Evolutionary conservation across 2,888 invertebrate genomes (phyloP), one percentile per base, ranked within the genome.

Genomic region (Pocota personata): DNA sequence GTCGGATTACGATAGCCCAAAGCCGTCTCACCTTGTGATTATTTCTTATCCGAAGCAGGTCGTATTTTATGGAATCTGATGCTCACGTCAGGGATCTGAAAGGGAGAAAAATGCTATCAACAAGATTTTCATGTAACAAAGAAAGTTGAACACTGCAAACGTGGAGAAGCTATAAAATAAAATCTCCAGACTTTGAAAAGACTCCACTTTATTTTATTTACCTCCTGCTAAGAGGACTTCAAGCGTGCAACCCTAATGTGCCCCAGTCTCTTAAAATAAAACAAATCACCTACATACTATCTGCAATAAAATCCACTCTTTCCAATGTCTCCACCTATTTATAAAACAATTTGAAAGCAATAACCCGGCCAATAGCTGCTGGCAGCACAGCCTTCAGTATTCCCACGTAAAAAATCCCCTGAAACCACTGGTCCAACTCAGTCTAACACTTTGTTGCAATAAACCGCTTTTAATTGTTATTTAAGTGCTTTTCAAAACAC

Each of bases 401-500:
- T 14, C 30, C 1, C 30, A 8, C 55, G 30, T 14, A 35, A 35
- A 37, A 40, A 14, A 40, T 40, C 37, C 37, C 37, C 32, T 2
- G 3, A 35, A 57, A 57, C 19, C 16, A 55, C 14, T 55, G 12
- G 48, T 2, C 60, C n/a, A 24, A 37, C 30, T 4, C 16, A 57
- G 8, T 14, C 35, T 27, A 46, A 35, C 55, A 64, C 55, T 46
- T 35, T 21, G 16, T 30, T 21, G 35, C 48, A 64, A 75, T 64
- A 55, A 75, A 75, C 5, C 46, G 30, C 32, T 30, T 32, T 46
- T 58, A 79, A 84, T 64, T 75, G 55, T 48, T 73, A 40, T 62
- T 79, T 75, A 52, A 69, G 12, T 67, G 24, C 12, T n/a, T 40
- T 43, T 37, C n/a, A 57, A 55, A 58, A 24, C 30, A 60, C 62